These are phyloP conservation scores for Anas acuta DNA, from an alignment of 2,797 vertebrate genomes.

Conservation along the genomic window DNA sequence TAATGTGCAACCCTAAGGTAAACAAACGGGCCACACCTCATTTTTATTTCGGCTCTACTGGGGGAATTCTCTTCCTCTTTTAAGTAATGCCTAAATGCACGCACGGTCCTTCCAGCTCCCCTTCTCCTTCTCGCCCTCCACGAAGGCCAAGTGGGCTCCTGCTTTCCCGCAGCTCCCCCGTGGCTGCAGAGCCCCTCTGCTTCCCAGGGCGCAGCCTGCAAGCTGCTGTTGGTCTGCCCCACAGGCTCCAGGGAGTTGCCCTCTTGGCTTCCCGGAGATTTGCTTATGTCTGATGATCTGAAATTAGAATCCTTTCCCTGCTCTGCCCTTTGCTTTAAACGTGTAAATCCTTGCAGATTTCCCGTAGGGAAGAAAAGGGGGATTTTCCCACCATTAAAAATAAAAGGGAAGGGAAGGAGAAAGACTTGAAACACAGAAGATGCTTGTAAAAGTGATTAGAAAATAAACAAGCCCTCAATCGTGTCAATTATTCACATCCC, in stretches of 20 bases:
- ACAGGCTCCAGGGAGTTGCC: slow-evolving; percentile 52
- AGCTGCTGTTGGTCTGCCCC: neutral
- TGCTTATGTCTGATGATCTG: slow-evolving; percentile 58
- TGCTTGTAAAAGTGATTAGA: slow-evolving; percentile 6
- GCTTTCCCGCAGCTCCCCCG: neutral
- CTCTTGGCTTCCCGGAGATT: slow-evolving; percentile 27
- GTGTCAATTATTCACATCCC: slow-evolving; percentile 29
- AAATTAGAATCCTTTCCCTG: slow-evolving; percentile 57
- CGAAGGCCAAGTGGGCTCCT: neutral
- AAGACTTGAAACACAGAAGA: slow-evolving; percentile 6
- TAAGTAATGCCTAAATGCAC: neutral
- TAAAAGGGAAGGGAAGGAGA: slow-evolving; percentile 19
- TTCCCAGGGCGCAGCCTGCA: neutral
- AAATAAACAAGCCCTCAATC: neutral
- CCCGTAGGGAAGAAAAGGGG: slow-evolving; percentile 25
- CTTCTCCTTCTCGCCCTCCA: neutral
- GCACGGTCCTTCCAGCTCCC: accelerated
- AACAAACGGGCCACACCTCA: neutral
- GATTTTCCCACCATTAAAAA: slow-evolving; percentile 59
- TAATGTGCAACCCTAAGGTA: neutral
- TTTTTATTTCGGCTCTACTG: slow-evolving; percentile 9
- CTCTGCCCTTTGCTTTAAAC: slow-evolving; percentile 34
- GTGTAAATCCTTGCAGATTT: slow-evolving; percentile 43
- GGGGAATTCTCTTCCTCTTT: neutral
- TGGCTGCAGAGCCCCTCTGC: neutral